A percentile compares a stretch with the other conserved stretches of the same genome.
Conservation (phyloP, 1,140 invertebrate genomes). For the Lordiphosa stackelbergi region DNA sequence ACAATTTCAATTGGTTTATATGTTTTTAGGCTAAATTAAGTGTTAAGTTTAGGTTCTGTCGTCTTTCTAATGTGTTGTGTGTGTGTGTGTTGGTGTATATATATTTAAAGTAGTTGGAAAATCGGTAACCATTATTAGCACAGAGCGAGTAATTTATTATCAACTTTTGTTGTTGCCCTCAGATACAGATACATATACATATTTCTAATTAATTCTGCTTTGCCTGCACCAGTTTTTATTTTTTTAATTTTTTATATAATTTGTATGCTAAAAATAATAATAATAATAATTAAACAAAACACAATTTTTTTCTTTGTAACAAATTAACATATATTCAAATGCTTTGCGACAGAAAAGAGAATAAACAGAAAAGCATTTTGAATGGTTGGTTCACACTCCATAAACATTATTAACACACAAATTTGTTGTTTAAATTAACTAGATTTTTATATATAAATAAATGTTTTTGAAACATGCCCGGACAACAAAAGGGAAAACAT, state of each 20-base stretch:
- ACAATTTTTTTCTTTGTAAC: conserved; percentile 9
- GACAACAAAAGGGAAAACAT: no score
- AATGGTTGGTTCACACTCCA: conserved; percentile 4
- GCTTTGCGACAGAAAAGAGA: conserved; percentile 20
- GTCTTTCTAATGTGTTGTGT: no score
- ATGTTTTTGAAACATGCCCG: conserved; percentile 5
- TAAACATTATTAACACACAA: no score
- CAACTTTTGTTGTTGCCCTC: conserved; percentile 6
- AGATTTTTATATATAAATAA: conserved; percentile 14
- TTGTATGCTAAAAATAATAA: conserved; percentile 25
- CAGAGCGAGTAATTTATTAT: conserved; percentile 6
- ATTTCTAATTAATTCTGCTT: conserved; percentile 33
- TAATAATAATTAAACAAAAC: conserved; percentile 34
- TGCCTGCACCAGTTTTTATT: conserved; percentile 66
- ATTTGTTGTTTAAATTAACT: no score
- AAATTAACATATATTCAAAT: conserved; percentile 11
- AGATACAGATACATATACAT: conserved; percentile 15
- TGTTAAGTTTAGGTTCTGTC: conserved; percentile 19
- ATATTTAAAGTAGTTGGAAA: conserved; percentile 6
- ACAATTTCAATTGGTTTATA: conserved; percentile 5
- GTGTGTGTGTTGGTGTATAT: no score
- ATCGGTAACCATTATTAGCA: background rate
- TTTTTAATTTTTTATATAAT: conserved; percentile 16
- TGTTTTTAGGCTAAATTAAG: conserved; percentile 60
- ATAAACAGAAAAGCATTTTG: conserved; percentile 22